Conservation (phyloP, 35 echinoderm and acorn worm species). For the Hemicentrotus pulcherrimus region DNA sequence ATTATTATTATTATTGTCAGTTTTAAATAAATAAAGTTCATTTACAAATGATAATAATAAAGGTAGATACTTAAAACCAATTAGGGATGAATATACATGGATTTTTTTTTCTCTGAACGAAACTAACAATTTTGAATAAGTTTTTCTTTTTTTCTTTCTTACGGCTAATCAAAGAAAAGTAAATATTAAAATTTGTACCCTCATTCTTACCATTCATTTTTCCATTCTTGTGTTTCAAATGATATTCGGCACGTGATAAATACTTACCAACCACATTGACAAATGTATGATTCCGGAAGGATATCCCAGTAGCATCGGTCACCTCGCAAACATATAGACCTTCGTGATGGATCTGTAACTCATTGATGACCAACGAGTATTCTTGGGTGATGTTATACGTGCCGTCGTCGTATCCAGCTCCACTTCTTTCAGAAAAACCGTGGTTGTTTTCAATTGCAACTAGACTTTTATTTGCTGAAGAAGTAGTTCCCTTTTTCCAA, state of each 20-base stretch:
- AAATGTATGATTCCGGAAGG: background rate
- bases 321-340: background rate
- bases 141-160: no score
- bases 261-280: background rate
- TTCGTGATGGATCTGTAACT: background rate
- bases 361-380: background rate
- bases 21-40: no score
- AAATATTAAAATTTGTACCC: no score
- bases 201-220: no score
- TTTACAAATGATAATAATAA: no score
- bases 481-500: background rate
- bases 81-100: no score
- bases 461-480: background rate
- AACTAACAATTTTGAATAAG: no score
- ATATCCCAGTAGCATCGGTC: background rate
- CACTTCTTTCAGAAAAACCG: background rate
- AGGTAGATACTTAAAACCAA: no score
- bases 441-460: background rate
- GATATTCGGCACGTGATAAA: background rate
- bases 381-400: background rate
- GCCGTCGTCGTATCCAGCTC: background rate
- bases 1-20: no score
- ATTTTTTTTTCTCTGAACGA: no score
- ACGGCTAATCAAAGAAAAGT: no score
- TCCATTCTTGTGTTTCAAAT: no score